These are phyloP conservation scores for Charadrius vociferus DNA, from an alignment of 2,113 vertebrate species.

Conservation along the genomic window DNA sequence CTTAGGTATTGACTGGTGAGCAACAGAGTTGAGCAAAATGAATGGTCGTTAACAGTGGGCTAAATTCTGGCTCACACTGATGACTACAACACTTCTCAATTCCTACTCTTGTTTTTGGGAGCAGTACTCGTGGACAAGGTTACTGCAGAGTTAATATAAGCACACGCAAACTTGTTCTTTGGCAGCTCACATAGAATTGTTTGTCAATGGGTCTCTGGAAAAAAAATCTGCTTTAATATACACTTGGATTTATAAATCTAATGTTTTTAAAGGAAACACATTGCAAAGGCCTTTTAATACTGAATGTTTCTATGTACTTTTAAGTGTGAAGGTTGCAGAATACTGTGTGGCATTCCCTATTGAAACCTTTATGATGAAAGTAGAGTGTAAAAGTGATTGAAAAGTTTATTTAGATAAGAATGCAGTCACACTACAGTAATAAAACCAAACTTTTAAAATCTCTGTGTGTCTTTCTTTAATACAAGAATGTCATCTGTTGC, in stretches of 20 bases:
- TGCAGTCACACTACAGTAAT: not conserved
- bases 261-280: not conserved
- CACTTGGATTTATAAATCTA: not conserved
- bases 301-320: not conserved
- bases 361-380: not conserved
- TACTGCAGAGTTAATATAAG: not conserved
- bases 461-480: not conserved
- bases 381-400: not conserved
- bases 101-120: not conserved
- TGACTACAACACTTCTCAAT: not conserved
- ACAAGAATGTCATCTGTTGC: not conserved
- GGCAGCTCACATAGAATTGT: not conserved
- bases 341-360: not conserved
- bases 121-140: not conserved
- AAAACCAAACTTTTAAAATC: constrained; percentile 10
- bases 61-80: not conserved
- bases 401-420: constrained; percentile 29
- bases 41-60: not conserved
- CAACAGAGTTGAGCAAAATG: not conserved
- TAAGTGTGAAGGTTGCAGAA: not conserved
- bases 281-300: constrained; percentile 16
- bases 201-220: not conserved
- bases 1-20: not conserved
- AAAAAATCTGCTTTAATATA: not conserved
- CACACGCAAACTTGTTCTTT: not conserved